Evolutionary conservation across 2,888 invertebrate species (phyloP).

Genomic region (Herminia tarsipennalis): DNA sequence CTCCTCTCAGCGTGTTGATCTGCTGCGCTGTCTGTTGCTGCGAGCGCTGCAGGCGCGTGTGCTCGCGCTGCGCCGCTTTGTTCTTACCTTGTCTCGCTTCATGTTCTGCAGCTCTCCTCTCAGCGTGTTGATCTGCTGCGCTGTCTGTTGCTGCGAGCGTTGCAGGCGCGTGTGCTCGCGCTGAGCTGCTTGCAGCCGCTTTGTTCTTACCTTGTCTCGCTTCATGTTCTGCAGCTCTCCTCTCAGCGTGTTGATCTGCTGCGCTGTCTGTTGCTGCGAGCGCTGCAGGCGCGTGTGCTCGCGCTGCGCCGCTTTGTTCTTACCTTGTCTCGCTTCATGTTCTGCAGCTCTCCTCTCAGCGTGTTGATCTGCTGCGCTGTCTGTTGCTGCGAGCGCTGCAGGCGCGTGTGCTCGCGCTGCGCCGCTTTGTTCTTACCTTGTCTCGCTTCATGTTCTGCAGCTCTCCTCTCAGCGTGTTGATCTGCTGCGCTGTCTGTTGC

Average conservation of each 20-base stretch:
- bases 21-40: constrained; percentile 97
- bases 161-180: too few species aligned
- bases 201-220: constrained; percentile 91
- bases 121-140: too few species aligned
- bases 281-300: constrained; percentile 94
- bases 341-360: too few species aligned
- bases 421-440: constrained; percentile 87
- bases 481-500: constrained; percentile 92
- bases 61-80: constrained; percentile 95
- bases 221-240: constrained; percentile 94
- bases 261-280: constrained; percentile 95
- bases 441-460: too few species aligned
- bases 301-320: constrained; percentile 94
- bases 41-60: constrained; percentile 92
- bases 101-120: too few species aligned
- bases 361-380: too few species aligned
- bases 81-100: too few species aligned
- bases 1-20: constrained; percentile 89
- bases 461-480: too few species aligned
- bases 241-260: constrained; percentile 92
- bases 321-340: too few species aligned
- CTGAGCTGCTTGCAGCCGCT: constrained; percentile 93
- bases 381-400: too few species aligned
- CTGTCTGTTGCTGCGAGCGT: too few species aligned
- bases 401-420: too few species aligned